phyloP scores from a whole-genome alignment of 2,888 invertebrate species.

The Erebia epiphron region DNA sequence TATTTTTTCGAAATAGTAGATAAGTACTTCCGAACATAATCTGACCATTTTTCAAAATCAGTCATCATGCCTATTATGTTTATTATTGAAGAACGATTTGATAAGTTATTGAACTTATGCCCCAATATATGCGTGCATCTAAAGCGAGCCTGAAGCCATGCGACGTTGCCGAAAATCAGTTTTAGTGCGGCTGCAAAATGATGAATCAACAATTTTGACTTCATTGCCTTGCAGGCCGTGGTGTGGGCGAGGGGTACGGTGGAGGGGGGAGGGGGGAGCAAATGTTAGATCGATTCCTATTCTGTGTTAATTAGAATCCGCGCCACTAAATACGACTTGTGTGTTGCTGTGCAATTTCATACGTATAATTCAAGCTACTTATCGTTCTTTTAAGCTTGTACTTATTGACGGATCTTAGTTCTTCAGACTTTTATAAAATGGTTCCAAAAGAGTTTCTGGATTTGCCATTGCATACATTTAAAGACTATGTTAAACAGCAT shows the following conservation, averaged over 20 bases:
- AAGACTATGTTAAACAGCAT: too few species aligned
- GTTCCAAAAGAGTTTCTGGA: too few species aligned
- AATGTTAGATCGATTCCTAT: slow-evolving; percentile 79
- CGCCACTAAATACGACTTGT: slow-evolving; percentile 46
- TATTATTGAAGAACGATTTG: not conserved
- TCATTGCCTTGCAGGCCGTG: slow-evolving; percentile 50
- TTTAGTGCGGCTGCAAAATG: slow-evolving; percentile 46
- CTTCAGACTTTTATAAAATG: too few species aligned
- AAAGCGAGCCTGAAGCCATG: slow-evolving; percentile 26
- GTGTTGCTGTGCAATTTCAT: slow-evolving; percentile 21
- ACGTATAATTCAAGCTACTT: not conserved
- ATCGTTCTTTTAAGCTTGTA: not conserved
- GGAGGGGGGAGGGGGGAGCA: slow-evolving; percentile 43
- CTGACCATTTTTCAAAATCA: too few species aligned
- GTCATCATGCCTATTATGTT: too few species aligned
- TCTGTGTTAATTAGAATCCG: slow-evolving; percentile 78
- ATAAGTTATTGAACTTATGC: not conserved
- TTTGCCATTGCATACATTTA: too few species aligned
- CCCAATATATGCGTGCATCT: not conserved
- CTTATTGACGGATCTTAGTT: not conserved
- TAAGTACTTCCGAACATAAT: too few species aligned
- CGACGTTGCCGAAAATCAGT: slow-evolving; percentile 46
- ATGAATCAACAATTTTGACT: slow-evolving; percentile 56
- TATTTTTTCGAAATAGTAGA: too few species aligned
- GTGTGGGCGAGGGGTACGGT: slow-evolving; percentile 44